These are phyloP conservation scores for Agelaius tricolor DNA, from an alignment of 2,113 vertebrate species.

Conservation along the genomic window DNA sequence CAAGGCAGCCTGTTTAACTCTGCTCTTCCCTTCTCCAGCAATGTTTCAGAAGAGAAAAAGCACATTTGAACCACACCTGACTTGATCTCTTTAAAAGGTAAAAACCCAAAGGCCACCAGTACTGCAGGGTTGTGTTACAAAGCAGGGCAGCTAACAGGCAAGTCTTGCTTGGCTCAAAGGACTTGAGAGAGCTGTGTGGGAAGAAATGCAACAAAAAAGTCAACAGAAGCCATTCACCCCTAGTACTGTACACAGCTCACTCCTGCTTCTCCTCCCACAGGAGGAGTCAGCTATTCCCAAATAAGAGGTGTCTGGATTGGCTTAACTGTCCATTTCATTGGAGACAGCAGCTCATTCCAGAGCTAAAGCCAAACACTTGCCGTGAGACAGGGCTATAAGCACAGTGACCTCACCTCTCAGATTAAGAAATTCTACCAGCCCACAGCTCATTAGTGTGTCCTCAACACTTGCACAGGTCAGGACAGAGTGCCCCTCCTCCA, in stretches of 20 bases:
- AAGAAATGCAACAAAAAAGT: not conserved
- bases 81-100: not conserved
- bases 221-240: not conserved
- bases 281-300: not conserved
- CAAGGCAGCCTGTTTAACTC: not conserved
- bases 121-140: not conserved
- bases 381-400: not conserved
- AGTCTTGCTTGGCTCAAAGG: not conserved
- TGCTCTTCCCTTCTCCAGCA: not conserved
- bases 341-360: not conserved
- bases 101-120: not conserved
- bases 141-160: not conserved
- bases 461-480: not conserved
- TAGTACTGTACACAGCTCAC: not conserved
- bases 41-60: not conserved
- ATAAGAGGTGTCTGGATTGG: accelerated
- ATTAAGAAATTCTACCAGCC: not conserved
- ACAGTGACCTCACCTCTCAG: not conserved
- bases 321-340: not conserved
- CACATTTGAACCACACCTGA: not conserved
- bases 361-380: not conserved
- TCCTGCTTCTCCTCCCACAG: not conserved
- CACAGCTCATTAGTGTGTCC: not conserved
- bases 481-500: not conserved
- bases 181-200: accelerated